phyloP scores from a whole-genome alignment of 2,113 vertebrate species.

The Clarias gariepinus region DNA sequence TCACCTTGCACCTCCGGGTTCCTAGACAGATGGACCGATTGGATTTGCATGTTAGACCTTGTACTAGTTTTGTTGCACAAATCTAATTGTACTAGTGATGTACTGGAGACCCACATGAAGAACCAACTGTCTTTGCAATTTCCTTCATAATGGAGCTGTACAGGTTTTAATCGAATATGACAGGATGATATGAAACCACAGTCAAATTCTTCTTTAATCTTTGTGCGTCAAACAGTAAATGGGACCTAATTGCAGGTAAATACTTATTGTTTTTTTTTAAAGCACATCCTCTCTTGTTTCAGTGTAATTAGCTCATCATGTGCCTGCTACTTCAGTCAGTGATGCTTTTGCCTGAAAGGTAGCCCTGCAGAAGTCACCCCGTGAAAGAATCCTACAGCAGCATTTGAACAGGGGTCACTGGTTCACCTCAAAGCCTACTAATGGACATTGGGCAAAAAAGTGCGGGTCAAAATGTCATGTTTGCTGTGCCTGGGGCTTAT shows the following conservation, averaged over 20 bases:
- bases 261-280: no score
- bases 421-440: conserved; percentile 62
- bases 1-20: neutral
- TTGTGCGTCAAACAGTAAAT: neutral
- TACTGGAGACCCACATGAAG: neutral
- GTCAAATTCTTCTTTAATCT: neutral
- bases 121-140: neutral
- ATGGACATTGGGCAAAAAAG: conserved; percentile 56
- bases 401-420: conserved; percentile 65
- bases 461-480: conserved; percentile 73
- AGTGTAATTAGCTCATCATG: conserved; percentile 13
- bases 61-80: neutral
- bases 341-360: conserved; percentile 11
- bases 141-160: neutral
- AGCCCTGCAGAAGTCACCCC: conserved; percentile 22
- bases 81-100: neutral
- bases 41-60: neutral
- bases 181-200: neutral
- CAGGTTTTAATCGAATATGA: neutral
- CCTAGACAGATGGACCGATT: no score
- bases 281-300: neutral
- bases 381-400: conserved; percentile 19
- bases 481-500: conserved; percentile 71
- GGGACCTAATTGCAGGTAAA: neutral
- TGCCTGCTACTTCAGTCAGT: neutral